A percentile compares a stretch with the other conserved stretches of the same genome.
Conservation (phyloP, 2,797 vertebrate species). For the Esox masquinongy region DNA sequence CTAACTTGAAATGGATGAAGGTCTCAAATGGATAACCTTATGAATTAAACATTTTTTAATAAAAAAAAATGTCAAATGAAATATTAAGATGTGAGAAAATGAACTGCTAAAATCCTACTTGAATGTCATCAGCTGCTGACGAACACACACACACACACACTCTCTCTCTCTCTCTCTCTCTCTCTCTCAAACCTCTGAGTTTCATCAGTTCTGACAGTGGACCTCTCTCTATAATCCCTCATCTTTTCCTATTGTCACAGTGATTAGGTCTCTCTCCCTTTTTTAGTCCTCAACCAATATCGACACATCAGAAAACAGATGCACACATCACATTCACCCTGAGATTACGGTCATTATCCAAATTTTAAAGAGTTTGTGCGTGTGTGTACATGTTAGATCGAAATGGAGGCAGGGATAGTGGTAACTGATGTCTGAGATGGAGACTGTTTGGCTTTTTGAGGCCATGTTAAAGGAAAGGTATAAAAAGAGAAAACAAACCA, state of each 20-base stretch:
- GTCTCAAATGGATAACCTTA: conserved; percentile 67
- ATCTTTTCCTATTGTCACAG: conserved; percentile 34
- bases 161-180: conserved; percentile 47
- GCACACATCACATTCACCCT: conserved; percentile 45
- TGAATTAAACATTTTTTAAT: conserved; percentile 74
- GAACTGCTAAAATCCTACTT: conserved; percentile 54
- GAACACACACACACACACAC: conserved; percentile 26
- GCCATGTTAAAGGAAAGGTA: background rate
- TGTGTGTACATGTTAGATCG: background rate
- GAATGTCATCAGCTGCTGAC: conserved; percentile 45
- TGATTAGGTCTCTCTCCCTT: conserved; percentile 45
- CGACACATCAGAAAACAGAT: conserved; percentile 22
- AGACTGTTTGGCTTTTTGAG: background rate
- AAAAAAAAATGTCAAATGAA: conserved; percentile 73
- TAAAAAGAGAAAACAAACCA: background rate
- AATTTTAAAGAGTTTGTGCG: background rate
- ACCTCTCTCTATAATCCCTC: conserved; percentile 42
- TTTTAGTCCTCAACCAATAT: conserved; percentile 37
- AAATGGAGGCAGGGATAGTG: too few relatives aligned
- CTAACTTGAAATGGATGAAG: conserved; percentile 15
- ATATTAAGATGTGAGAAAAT: conserved; percentile 74
- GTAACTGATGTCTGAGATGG: background rate
- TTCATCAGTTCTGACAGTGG: conserved; percentile 62
- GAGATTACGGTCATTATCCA: conserved; percentile 56
- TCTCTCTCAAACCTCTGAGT: conserved; percentile 47